Percentiles rank a stretch among this genome's conserved stretches.
These are phyloP conservation scores for Chascanopsetta lugubris DNA, from an alignment of 2,113 vertebrate species.

Conservation along the genomic window DNA sequence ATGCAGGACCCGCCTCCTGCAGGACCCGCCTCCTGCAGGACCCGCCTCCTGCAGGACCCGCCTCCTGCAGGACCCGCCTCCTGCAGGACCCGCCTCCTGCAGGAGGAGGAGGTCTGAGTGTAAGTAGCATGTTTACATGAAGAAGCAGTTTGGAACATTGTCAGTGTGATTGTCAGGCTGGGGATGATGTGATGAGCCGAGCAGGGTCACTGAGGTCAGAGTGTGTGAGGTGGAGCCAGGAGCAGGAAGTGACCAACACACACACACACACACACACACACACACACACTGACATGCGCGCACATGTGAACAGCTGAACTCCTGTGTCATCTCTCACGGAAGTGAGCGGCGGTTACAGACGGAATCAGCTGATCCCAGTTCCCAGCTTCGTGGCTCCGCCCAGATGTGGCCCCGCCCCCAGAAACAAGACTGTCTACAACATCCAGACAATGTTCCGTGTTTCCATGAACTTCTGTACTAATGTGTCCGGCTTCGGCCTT, in stretches of 20 bases:
- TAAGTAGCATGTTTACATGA: conserved; percentile 77
- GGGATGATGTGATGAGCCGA: conserved; percentile 11
- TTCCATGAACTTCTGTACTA: conserved; percentile 69
- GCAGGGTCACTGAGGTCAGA: conserved; percentile 3
- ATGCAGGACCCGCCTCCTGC: too few relatives aligned
- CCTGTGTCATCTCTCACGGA: conserved; percentile 3
- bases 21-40: too few relatives aligned
- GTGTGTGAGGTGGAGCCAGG: conserved; percentile 10
- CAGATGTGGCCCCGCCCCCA: conserved; percentile 32
- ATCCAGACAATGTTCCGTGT: conserved; percentile 61
- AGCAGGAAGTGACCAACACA: background rate
- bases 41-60: too few relatives aligned
- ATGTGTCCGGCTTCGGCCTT: conserved; percentile 62
- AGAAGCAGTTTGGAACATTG: conserved; percentile 56
- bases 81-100: too few relatives aligned
- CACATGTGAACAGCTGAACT: conserved; percentile 6
- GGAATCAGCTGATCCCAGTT: conserved; percentile 6
- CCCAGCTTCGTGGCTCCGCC: conserved; percentile 32
- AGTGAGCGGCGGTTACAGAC: background rate
- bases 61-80: too few relatives aligned
- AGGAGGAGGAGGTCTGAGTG: conserved; percentile 43
- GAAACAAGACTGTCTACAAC: conserved; percentile 48
- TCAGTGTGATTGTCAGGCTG: conserved; percentile 38
- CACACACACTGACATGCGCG: background rate
- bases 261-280: conserved; percentile 4